Conservation (phyloP, 23 tunicate species). For the Trididemnum miniatum region DNA sequence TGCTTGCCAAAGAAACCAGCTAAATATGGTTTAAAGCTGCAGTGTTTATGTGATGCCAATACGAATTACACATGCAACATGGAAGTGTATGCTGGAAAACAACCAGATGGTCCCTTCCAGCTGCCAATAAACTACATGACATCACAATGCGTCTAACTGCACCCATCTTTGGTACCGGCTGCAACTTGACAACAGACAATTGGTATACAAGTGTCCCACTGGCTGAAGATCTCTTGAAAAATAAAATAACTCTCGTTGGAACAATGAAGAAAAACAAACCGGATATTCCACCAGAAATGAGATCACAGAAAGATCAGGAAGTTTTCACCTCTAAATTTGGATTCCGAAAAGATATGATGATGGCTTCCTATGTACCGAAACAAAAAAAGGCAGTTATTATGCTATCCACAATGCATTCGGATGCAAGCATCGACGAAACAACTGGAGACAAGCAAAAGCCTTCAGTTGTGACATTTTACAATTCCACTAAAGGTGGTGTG, state of each 20-base stretch:
- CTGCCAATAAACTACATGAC: not conserved
- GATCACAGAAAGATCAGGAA: not conserved
- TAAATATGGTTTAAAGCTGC: slow-evolving; percentile 12
- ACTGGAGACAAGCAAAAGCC: slow-evolving; percentile 15
- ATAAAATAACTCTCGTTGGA: slow-evolving; percentile 1
- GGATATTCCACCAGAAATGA: not conserved
- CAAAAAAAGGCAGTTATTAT: not conserved
- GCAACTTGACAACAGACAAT: not conserved
- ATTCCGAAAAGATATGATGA: not conserved
- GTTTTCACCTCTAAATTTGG: not conserved
- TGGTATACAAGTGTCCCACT: slow-evolving; percentile 17
- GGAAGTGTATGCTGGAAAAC: slow-evolving; percentile 20
- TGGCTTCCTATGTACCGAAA: slow-evolving; percentile 16
- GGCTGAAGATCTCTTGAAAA: not conserved
- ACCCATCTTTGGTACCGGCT: not conserved
- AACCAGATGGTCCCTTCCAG: slow-evolving; percentile 5
- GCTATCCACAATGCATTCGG: not conserved
- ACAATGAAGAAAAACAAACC: slow-evolving; percentile 20
- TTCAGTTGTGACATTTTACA: not conserved
- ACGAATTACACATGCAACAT: not conserved
- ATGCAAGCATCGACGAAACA: not conserved
- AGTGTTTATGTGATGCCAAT: not conserved
- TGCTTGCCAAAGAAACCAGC: slow-evolving; percentile 22
- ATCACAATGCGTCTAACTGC: not conserved
- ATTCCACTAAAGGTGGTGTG: too few species aligned